phyloP scores from a whole-genome alignment of 1,140 invertebrate genomes.

The Vanessa atalanta region DNA sequence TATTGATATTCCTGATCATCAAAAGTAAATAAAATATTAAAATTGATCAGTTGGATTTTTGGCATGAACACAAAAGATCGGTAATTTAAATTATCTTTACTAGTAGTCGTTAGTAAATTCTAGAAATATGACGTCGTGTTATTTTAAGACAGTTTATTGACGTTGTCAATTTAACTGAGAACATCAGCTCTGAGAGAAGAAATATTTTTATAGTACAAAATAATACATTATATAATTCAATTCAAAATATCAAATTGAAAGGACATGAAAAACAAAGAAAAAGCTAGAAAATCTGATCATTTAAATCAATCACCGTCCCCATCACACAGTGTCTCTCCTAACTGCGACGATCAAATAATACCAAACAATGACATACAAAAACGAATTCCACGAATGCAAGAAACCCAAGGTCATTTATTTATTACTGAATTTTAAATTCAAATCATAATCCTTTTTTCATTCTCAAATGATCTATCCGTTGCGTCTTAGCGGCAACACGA shows the following conservation, averaged over 20 bases:
- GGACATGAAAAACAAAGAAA: background rate
- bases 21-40: background rate
- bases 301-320: background rate
- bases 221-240: background rate
- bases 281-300: background rate
- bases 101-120: no score
- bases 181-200: no score
- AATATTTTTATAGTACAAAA: no score
- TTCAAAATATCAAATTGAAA: background rate
- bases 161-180: no score
- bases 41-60: no score
- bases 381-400: conserved; percentile 25
- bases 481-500: no score
- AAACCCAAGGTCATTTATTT: conserved; percentile 16
- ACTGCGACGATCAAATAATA: background rate
- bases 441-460: no score
- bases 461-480: no score
- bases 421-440: background rate
- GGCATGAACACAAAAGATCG: no score
- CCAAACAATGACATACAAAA: background rate
- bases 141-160: no score
- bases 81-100: no score
- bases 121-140: no score
- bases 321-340: background rate
- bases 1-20: conserved; percentile 46